Base-by-base conservation (phyloP, 2,797 vertebrate genomes). In the Amblyraja radiata region DNA sequence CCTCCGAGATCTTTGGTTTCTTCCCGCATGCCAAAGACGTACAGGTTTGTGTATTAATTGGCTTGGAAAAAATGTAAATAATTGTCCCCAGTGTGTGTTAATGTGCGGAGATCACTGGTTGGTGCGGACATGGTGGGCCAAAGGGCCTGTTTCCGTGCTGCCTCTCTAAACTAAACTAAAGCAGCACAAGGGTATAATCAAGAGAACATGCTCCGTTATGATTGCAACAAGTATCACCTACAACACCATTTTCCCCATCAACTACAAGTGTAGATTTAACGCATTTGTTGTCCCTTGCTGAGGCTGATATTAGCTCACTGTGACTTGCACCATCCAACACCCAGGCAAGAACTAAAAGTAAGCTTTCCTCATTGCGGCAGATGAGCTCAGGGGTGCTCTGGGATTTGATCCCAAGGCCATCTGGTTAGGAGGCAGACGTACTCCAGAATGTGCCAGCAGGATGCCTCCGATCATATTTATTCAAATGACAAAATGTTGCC, bases 381-480 rank as follows among this genome's bases (percentile, higher is more conserved):
- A 92, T 54, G 90, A 92, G 39, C 39, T 92, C 21, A 54, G 39
- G 71, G 39, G 36, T 46, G 68, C 71, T 39, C 90, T 92, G 90
- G 71, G 90, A 76, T 71, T 76, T 54, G 90, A 92, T 74, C 90
- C 71, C 21, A n/a, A 6, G 90, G 11, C 90, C 90, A 92, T 92
- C 90, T 92, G 68, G 71, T 74, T 92, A n/a, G 71, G 68, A 92
- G 90, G 39, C 90, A 92, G 90, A 58, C 71, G 11, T 54, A 46
- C 71, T 92, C 39, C 68, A 73, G 90, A 71, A 74, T 28, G 71
- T 76, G 90, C 90, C 90, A 92, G 90, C 90, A 92, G 71, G 68
- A 71, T 76, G 71, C n/a, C 71, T 71, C 90, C 54, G 54, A 92
- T 92, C 39, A 25, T 71, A 54, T 92, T 58, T 92, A 92, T 76